phyloP scores from a whole-genome alignment of 92 coral and sea anemone genomes.

The Bergia sp. region DNA sequence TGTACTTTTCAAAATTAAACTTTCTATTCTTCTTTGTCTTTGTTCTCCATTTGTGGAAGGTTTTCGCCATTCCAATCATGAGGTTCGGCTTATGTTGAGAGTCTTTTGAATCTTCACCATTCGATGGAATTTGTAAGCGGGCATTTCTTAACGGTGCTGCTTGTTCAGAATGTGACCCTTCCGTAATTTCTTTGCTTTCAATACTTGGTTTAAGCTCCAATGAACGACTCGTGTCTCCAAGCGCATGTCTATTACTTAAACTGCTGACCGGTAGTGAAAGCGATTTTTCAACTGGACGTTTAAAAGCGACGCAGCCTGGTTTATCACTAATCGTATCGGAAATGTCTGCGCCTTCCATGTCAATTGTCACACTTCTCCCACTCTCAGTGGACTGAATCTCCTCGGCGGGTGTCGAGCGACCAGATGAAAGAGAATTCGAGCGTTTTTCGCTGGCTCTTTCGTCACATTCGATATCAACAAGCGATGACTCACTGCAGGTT shows the following conservation, averaged over 20 bases:
- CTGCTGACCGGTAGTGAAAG: constrained; percentile 28
- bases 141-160: constrained; percentile 38
- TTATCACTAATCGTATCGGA: not conserved
- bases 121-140: constrained; percentile 12
- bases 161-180: not conserved
- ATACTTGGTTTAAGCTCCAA: constrained; percentile 2
- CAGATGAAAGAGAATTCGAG: constrained; percentile 27
- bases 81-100: constrained; percentile 54
- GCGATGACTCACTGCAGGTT: constrained; percentile 55
- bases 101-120: constrained; percentile 13
- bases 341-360: constrained; percentile 42
- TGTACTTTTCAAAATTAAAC: constrained; percentile 90
- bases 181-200: not conserved
- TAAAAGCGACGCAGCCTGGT: not conserved
- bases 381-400: constrained; percentile 32
- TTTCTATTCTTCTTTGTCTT: constrained; percentile 84
- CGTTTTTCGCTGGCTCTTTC: constrained; percentile 25
- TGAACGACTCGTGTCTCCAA: not conserved
- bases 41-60: constrained; percentile 89
- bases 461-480: constrained; percentile 56
- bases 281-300: constrained; percentile 38
- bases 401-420: constrained; percentile 36
- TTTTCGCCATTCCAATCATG: constrained; percentile 86
- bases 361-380: constrained; percentile 44
- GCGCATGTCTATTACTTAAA: constrained; percentile 1